Evolutionary conservation across 2,113 vertebrate genomes (phyloP), one percentile per base, ranked within the genome.

Genomic region (Prionailurus viverrinus): DNA sequence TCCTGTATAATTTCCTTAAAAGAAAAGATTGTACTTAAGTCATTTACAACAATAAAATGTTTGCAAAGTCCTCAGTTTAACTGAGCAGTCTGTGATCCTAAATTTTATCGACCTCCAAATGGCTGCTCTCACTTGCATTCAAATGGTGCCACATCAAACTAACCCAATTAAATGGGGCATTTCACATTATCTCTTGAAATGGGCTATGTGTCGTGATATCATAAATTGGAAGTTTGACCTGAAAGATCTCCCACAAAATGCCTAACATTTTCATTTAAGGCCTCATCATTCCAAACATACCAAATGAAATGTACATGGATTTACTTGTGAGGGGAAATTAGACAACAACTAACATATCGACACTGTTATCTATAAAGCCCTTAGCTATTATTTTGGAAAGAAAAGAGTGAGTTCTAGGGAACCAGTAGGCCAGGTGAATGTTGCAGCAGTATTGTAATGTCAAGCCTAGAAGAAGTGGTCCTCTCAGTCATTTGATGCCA

Each of bases 151-250:
- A 69, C 11, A 65, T 23, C 1, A 18, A 88, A 89, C 51, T 27
- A 94, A 82, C 10, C 5, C 83, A 86, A 23, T 85, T 87, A 95
- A 95, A 85, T 39, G 18, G 18, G 92, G n/a, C 21, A 86, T 82
- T 96, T 90, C 58, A 89, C 4, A 82, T 71, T 68, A 82, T 81
- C 58, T 65, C 41, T 91, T 89, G 55, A 85, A 94, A 71, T 8
- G 41, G 15, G 3, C 13, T 73, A 6, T 79, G 25, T 87, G 27
- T 79, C 27, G 71, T 85, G 39, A 89, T 73, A 1, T 92, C 53
- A 91, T 85, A 71, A 82, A 82, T 10, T 39, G 11, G 19, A 84
- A 86, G 7, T 83, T 58, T 78, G 21, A 53, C 55, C 29, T 73
- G 45, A 94, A 96, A 92, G 10, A 18, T 89, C 23, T 66, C 36